Evolutionary conservation across 2,113 vertebrate genomes (phyloP), one percentile per base, ranked within the genome.

Genomic region (Gobius niger): DNA sequence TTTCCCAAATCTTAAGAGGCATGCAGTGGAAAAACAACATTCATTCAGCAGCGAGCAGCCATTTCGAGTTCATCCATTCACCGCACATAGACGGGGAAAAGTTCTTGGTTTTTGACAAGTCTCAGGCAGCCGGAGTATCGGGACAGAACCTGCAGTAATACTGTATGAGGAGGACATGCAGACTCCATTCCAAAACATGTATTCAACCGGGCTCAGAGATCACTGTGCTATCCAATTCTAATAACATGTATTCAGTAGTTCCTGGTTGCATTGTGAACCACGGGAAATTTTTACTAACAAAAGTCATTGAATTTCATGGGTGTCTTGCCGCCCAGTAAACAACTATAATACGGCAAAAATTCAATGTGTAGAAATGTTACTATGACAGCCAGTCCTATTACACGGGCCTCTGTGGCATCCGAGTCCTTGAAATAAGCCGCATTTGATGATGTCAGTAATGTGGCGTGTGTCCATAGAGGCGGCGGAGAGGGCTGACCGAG

Each of bases 391-490:
- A 15, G 56, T 72, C 66, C 84, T 75, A 84, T 81, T 77, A 80
- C 73, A 65, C 70, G 54, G 69, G 73, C 68, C 66, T 81, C 73
- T 82, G 63, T 72, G 68, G 70, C 75, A 73, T 72, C 68, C 12
- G 24, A 34, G 24, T 63, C 75, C 85, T 82, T 82, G 71, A 82
- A 85, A 85, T 84, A 82, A 89, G 88, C 77, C 75, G 75, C 81
- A 83, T 90, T 83, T 87, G 83, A 90, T 88, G 79, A 88, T 85
- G 84, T 87, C 69, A 70, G 77, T 81, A 83, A 88, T 85, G 77
- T 76, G 78, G 70, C 84, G 53, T 62, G 77, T 83, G 79, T 85
- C 81, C 77, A 76, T 73, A 69, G 64, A 4, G 50, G 70, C 72
- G 5, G 75, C 79, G 15, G 63, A 67, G 76, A 73, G 70, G 62